Conservation (phyloP, 2,888 invertebrate species). For the Lepidocyrtinus sp. region DNA sequence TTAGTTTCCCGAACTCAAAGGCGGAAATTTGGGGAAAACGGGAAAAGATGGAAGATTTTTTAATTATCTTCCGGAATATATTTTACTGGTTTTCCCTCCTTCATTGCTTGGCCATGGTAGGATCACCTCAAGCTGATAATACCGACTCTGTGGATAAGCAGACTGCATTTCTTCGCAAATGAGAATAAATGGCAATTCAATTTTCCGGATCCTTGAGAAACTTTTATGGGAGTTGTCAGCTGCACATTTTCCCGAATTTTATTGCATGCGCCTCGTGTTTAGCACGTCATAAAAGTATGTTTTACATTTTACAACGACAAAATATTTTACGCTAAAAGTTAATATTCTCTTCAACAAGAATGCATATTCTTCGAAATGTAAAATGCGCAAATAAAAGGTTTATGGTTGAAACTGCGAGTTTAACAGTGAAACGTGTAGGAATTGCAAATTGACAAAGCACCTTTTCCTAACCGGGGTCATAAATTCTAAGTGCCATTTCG, state of each 20-base stretch:
- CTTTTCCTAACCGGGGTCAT: too few species aligned
- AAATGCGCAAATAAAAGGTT: background rate
- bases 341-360: too few species aligned
- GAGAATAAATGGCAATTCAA: background rate
- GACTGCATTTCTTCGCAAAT: too few species aligned
- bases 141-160: too few species aligned
- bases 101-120: too few species aligned
- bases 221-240: slow-evolving; percentile 31
- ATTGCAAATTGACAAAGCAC: background rate
- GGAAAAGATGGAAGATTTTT: background rate
- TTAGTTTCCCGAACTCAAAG: too few species aligned
- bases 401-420: background rate
- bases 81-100: background rate
- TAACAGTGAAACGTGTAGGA: background rate
- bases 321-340: too few species aligned
- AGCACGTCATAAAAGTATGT: slow-evolving; percentile 53
- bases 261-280: slow-evolving; percentile 52
- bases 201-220: slow-evolving; percentile 17
- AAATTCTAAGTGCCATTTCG: too few species aligned
- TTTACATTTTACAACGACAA: background rate
- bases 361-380: too few species aligned
- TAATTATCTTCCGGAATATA: background rate
- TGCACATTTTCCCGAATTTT: slow-evolving; percentile 45
- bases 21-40: background rate
- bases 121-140: too few species aligned